phyloP scores from a whole-genome alignment of 2,888 invertebrate species.

The Lithosia quadra region DNA sequence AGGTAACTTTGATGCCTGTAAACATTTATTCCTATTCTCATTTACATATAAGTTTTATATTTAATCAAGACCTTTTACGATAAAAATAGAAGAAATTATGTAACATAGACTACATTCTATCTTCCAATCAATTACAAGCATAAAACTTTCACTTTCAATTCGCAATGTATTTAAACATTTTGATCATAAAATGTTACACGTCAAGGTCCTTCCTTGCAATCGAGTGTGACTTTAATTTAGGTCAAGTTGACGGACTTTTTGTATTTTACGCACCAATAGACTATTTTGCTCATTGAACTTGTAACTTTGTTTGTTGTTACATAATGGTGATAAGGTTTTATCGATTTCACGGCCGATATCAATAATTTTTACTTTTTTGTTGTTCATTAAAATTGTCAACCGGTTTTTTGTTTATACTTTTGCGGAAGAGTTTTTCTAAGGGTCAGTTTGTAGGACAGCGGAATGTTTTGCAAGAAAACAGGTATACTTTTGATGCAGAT shows the following conservation, averaged over 20 bases:
- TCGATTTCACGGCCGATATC: conserved; percentile 52
- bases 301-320: conserved; percentile 70
- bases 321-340: conserved; percentile 50
- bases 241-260: conserved; percentile 84
- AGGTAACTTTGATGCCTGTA: no score
- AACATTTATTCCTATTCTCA: no score
- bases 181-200: conserved; percentile 40
- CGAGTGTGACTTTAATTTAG: conserved; percentile 73
- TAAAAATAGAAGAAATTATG: no score
- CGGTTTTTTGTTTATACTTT: conserved; percentile 24
- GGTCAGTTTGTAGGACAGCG: conserved; percentile 39
- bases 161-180: conserved; percentile 6
- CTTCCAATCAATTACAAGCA: not conserved
- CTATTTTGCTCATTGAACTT: conserved; percentile 79
- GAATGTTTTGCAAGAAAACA: not conserved
- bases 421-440: conserved; percentile 46
- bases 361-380: conserved; percentile 37
- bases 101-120: no score
- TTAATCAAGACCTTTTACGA: no score
- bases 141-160: conserved; percentile 36
- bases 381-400: conserved; percentile 4
- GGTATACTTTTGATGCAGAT: no score
- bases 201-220: conserved; percentile 67
- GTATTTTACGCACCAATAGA: conserved; percentile 71
- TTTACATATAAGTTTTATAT: no score